These are phyloP conservation scores for Caerostris darwini DNA, from an alignment of 1,140 invertebrate species.

Conservation along the genomic window DNA sequence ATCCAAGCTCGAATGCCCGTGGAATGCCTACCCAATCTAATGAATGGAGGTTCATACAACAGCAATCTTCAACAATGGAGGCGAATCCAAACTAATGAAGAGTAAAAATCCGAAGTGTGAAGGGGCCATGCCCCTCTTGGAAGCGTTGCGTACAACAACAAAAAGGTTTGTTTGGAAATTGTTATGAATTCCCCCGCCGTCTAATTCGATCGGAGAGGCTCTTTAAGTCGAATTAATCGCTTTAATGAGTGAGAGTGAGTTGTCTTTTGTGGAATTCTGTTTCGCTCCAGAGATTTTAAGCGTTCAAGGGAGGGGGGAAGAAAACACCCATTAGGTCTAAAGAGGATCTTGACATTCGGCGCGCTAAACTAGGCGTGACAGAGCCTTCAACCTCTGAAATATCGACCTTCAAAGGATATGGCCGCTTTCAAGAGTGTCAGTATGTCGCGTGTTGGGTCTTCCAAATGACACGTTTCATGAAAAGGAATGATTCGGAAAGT, in stretches of 20 bases:
- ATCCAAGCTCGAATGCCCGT: background rate
- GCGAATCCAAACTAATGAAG: background rate
- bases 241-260: slow-evolving; percentile 1
- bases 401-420: slow-evolving; percentile 4
- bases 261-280: slow-evolving; percentile 40
- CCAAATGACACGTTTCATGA: background rate
- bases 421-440: background rate
- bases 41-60: background rate
- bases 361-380: slow-evolving; percentile 61
- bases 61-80: background rate
- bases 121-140: background rate
- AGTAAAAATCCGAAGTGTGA: background rate
- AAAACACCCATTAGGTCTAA: slow-evolving; percentile 2
- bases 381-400: slow-evolving; percentile 36
- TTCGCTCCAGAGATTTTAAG: slow-evolving; percentile 39
- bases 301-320: background rate
- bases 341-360: background rate
- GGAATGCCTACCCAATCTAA: background rate
- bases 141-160: background rate
- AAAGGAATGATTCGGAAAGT: background rate
- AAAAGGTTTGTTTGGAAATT: background rate
- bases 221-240: slow-evolving; percentile 3
- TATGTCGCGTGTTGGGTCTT: background rate
- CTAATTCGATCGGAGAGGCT: background rate
- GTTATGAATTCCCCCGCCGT: background rate